Conservation (phyloP, 2,797 vertebrate genomes). For the Chlorospingus flavigularis region DNA sequence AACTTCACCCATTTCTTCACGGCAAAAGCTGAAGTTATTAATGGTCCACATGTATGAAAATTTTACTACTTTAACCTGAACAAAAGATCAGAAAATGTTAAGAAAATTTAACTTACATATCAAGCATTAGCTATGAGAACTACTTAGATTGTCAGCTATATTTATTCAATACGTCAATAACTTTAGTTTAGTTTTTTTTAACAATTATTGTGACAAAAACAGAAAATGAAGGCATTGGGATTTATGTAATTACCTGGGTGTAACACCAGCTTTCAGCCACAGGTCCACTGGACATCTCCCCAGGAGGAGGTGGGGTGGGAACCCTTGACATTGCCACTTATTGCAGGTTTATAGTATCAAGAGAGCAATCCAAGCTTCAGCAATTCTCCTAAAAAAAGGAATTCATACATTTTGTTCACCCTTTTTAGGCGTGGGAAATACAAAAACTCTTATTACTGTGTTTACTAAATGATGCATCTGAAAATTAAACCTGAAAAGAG, state of each 20-base stretch:
- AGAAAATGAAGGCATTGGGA: background rate
- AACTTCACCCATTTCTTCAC: slow-evolving; percentile 99
- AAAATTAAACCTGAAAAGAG: background rate
- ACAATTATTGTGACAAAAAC: background rate
- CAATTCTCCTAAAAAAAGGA: slow-evolving; percentile 65
- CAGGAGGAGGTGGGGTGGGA: slow-evolving; percentile 90
- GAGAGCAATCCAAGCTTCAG: slow-evolving; percentile 65
- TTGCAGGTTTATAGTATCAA: slow-evolving; percentile 66
- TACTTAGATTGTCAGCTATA: background rate
- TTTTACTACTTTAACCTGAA: slow-evolving; percentile 97
- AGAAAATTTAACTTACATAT: background rate
- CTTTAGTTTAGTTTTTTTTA: background rate
- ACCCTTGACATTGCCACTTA: slow-evolving; percentile 90
- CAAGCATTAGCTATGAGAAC: background rate
- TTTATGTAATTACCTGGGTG: slow-evolving; percentile 86
- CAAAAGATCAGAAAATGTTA: slow-evolving; percentile 52
- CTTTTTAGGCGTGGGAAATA: background rate
- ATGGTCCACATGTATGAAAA: slow-evolving; percentile 99
- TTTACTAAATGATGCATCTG: background rate
- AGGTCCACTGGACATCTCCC: slow-evolving; percentile 94
- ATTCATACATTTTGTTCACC: background rate
- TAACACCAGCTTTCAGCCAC: slow-evolving; percentile 99
- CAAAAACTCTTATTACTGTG: background rate
- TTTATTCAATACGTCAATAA: background rate
- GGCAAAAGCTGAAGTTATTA: slow-evolving; percentile 99